These are phyloP conservation scores for Rhingia rostrata DNA, from an alignment of 2,888 invertebrate genomes.

Conservation along the genomic window DNA sequence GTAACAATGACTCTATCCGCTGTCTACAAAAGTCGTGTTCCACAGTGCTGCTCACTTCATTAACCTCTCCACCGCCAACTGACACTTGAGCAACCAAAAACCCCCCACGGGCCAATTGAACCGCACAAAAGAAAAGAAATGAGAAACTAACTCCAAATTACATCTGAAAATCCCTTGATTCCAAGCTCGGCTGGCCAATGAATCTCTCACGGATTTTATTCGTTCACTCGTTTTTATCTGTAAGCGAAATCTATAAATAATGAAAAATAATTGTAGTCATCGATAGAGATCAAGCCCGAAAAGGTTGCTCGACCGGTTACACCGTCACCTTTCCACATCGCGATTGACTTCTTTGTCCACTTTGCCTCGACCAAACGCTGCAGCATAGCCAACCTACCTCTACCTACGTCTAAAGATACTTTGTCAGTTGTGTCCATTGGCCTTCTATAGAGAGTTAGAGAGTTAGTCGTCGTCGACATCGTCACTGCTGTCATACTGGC, in stretches of 20 bases:
- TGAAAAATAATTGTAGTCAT: conserved; percentile 55
- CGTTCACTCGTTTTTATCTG: conserved; percentile 9
- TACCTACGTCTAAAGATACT: conserved; percentile 13
- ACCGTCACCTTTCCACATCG: conserved; percentile 62
- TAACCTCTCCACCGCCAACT: conserved; percentile 49
- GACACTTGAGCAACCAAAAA: conserved; percentile 34
- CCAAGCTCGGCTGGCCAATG: conserved; percentile 16
- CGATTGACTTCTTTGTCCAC: conserved; percentile 64
- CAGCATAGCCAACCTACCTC: conserved; percentile 36
- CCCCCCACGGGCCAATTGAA: conserved; percentile 25
- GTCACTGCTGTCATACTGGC: conserved; percentile 23
- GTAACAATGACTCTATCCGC: conserved; percentile 31
- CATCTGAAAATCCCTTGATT: conserved; percentile 16
- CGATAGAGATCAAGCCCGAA: conserved; percentile 67
- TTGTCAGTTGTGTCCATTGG: conserved; percentile 48
- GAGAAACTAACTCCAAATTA: conserved; percentile 20
- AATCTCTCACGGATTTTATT: conserved; percentile 32
- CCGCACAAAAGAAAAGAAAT: neutral
- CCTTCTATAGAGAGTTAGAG: conserved; percentile 67
- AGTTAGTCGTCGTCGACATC: conserved; percentile 31
- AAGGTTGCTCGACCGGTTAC: conserved; percentile 62
- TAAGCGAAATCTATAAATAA: conserved; percentile 53
- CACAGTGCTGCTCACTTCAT: conserved; percentile 55
- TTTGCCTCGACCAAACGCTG: conserved; percentile 8
- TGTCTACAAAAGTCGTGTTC: conserved; percentile 44